These are phyloP conservation scores for Cossypha dichroa DNA, from an alignment of 2,797 vertebrate genomes.

Conservation along the genomic window DNA sequence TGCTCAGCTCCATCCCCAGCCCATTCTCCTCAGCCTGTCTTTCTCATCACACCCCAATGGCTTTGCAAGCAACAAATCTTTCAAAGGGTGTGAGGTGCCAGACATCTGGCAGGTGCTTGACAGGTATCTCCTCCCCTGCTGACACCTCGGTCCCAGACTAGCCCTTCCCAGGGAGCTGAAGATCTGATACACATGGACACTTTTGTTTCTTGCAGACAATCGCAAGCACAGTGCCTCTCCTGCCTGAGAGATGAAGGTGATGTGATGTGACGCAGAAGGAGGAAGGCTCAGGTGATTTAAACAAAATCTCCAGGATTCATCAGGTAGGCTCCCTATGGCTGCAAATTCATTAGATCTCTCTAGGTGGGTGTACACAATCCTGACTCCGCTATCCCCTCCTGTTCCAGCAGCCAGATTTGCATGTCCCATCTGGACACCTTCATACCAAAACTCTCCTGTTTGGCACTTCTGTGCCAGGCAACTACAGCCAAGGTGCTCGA, in stretches of 20 bases:
- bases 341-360: not conserved
- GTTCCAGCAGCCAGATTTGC: not conserved
- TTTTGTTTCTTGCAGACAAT: not conserved
- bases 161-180: not conserved
- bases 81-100: not conserved
- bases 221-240: rapidly evolving
- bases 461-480: not conserved
- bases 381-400: rapidly evolving
- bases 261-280: not conserved
- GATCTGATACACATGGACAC: rapidly evolving
- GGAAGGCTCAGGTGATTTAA: not conserved
- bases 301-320: not conserved
- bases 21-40: not conserved
- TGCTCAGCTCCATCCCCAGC: not conserved
- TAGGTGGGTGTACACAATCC: not conserved
- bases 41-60: not conserved
- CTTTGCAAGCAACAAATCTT: not conserved
- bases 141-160: not conserved
- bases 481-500: rapidly evolving
- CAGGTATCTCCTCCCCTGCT: not conserved
- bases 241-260: not conserved
- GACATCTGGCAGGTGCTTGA: not conserved
- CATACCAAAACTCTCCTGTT: not conserved
- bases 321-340: not conserved
- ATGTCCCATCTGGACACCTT: not conserved